Base-by-base conservation (phyloP, 2,113 vertebrate species). In the Nyctereutes procyonoides region DNA sequence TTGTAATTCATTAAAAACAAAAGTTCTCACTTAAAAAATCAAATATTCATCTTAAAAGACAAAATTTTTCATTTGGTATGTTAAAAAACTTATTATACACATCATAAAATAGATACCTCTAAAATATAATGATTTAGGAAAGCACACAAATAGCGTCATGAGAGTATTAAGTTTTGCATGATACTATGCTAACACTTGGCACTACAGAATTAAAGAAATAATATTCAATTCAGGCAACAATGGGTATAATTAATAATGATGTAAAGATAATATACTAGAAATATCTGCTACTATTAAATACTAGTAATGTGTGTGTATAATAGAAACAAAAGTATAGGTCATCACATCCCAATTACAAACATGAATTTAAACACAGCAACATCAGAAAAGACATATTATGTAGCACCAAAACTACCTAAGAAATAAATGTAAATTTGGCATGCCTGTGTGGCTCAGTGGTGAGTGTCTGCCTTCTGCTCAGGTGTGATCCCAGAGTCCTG, bases 1-100 rank as follows among this genome's bases (percentile, higher is more conserved):
- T 97, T 96, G 82, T 97, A 97, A 96, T 92, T 97, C 90, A 98
- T 97, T 97, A 96, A 97, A 97, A 93, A 28, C 30, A 63, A 85
- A 97, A 71, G 88, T 97, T 96, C 48, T 71, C 96, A 56, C 93
- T 97, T 96, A 16, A 67, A 65, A 65, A 32, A 65, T 14, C 28
- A 30, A 65, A 65, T 32, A n/a, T 60, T 71, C n/a, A 71, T 55
- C 4, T 6, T 32, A 79, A 32, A 55, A 79, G 51, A 13, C 8
- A 30, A 55, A 55, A 79, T 79, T n/a, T 55, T 79, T 79, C 16
- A 55, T 19, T 55, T 22, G 51, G 26, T 55, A 30, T 12, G n/a
- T 32, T 67, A 30, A 32, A 55, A 79, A 43, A 43, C 71, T 20
- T 43, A 74, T 74, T 24, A 26, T n/a, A 56, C n/a, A 32, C 53